Evolutionary conservation across 2,888 invertebrate genomes (phyloP).

Genomic region (Lasioglossum villosulum): DNA sequence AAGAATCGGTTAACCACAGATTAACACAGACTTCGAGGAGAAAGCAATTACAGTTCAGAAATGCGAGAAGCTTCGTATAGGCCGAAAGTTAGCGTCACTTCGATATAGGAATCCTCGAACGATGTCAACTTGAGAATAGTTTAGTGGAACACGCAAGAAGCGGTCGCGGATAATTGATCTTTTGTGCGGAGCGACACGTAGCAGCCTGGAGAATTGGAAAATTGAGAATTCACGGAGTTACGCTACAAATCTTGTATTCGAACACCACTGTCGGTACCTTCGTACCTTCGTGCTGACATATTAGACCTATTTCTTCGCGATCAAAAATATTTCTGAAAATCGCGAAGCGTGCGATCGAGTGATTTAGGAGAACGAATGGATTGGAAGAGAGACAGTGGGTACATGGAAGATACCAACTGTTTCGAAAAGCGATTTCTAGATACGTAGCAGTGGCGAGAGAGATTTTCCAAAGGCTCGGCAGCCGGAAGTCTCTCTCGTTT

Average conservation of each 20-base stretch:
- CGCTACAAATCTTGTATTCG: not conserved
- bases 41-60: not conserved
- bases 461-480: not conserved
- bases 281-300: not conserved
- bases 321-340: not conserved
- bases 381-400: not conserved
- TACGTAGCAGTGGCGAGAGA: not conserved
- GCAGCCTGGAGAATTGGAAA: not conserved
- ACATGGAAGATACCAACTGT: not conserved
- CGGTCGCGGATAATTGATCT: conserved; percentile 5
- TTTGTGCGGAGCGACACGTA: conserved; percentile 1
- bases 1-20: not conserved
- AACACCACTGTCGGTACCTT: not conserved
- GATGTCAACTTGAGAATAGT: conserved; percentile 11
- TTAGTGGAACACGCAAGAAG: not conserved
- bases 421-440: not conserved
- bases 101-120: not conserved
- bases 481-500: conserved; percentile 9
- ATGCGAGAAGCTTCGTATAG: not conserved
- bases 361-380: no score
- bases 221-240: conserved; percentile 1
- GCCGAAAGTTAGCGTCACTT: not conserved
- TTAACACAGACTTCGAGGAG: not conserved
- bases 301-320: not conserved
- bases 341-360: not conserved